Conservation (phyloP, 2,797 vertebrate species). For the Acanthurus tractus region DNA sequence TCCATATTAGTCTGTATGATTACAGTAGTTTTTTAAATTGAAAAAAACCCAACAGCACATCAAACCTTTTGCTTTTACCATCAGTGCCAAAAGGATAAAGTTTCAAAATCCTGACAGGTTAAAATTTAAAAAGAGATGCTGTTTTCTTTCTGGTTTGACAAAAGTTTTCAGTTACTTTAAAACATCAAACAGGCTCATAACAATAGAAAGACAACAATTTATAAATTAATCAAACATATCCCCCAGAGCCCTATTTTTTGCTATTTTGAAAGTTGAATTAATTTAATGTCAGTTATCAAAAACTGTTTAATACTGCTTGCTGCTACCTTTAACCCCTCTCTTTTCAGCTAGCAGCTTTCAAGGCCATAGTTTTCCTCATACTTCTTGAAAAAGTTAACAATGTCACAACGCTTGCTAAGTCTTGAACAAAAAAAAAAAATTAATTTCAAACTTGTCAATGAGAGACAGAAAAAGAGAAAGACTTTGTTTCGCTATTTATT, state of each 20-base stretch:
- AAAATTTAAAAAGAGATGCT: neutral
- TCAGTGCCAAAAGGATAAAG: neutral
- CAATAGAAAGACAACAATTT: neutral
- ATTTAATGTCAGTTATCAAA: neutral
- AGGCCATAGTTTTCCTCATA: neutral
- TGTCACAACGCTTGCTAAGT: neutral
- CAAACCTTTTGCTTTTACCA: constrained; percentile 14
- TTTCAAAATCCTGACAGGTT: neutral
- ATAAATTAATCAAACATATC: neutral
- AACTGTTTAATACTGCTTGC: neutral
- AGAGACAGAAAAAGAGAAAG: neutral
- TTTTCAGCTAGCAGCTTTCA: neutral
- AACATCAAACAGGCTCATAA: neutral
- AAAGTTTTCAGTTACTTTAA: neutral
- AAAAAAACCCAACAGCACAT: neutral
- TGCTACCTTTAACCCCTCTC: neutral
- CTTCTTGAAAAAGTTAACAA: neutral
- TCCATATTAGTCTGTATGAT: neutral
- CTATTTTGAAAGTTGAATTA: neutral
- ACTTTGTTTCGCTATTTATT: constrained; percentile 22
- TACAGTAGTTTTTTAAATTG: neutral
- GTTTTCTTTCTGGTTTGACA: neutral
- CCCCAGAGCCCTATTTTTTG: neutral
- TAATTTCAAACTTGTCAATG: neutral
- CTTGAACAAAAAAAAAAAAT: neutral